phyloP scores from a whole-genome alignment of 35 echinoderm and acorn worm genomes.

The Lytechinus pictus region DNA sequence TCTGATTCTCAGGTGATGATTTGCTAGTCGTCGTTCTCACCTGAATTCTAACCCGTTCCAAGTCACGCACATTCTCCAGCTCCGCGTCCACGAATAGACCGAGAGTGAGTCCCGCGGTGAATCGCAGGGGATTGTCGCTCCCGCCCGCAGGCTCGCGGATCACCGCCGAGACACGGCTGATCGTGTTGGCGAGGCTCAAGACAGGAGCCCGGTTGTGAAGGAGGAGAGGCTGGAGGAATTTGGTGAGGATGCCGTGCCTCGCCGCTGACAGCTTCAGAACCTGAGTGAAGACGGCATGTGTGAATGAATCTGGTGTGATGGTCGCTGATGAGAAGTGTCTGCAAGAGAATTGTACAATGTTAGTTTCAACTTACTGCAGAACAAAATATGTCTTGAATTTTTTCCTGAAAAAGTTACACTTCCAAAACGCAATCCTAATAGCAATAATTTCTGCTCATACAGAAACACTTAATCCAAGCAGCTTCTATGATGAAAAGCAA shows the following conservation, averaged over 20 bases:
- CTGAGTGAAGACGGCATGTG: slow-evolving; percentile 92
- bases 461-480: too few relatives aligned
- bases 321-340: slow-evolving; percentile 68
- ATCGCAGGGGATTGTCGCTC: slow-evolving; percentile 86
- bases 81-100: slow-evolving; percentile 68
- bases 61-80: slow-evolving; percentile 82
- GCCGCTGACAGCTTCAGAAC: slow-evolving; percentile 86
- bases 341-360: neutral
- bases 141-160: slow-evolving; percentile 87
- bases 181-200: slow-evolving; percentile 73
- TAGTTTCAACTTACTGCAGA: too few relatives aligned
- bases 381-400: too few relatives aligned
- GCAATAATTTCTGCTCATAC: too few relatives aligned
- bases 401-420: too few relatives aligned
- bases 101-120: slow-evolving; percentile 85
- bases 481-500: too few relatives aligned
- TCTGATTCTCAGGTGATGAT: neutral
- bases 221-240: slow-evolving; percentile 88
- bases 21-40: neutral
- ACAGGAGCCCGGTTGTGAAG: slow-evolving; percentile 79
- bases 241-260: slow-evolving; percentile 87
- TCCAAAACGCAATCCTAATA: too few relatives aligned
- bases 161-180: slow-evolving; percentile 64
- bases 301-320: slow-evolving; percentile 71
- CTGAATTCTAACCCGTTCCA: slow-evolving; percentile 79